A percentile compares a stretch with the other conserved stretches of the same genome.
Evolutionary conservation across 2,888 invertebrate genomes (phyloP).

Genomic region (Mystacides longicornis): DNA sequence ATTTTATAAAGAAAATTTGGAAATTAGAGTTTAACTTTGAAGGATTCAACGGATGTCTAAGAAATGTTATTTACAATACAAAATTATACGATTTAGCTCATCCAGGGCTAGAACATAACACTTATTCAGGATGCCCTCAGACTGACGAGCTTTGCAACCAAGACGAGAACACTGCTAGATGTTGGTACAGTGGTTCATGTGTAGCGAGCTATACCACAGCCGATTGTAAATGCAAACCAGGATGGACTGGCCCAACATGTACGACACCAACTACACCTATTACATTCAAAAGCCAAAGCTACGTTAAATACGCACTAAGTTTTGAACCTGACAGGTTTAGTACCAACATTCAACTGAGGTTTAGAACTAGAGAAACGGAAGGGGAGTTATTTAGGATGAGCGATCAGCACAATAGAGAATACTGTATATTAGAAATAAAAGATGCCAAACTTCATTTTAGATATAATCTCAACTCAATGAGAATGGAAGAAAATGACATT

Average conservation of each 20-base stretch:
- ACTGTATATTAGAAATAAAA: conserved; percentile 86
- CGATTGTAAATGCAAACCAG: conserved; percentile 89
- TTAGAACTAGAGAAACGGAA: conserved; percentile 86
- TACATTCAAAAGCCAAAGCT: conserved; percentile 88
- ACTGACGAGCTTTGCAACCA: conserved; percentile 88
- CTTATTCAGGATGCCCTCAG: conserved; percentile 84
- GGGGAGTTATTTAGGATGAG: conserved; percentile 92
- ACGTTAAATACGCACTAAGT: conserved; percentile 92
- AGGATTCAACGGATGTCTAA: conserved; percentile 92
- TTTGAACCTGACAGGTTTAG: conserved; percentile 89
- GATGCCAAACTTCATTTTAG: conserved; percentile 83
- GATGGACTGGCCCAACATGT: conserved; percentile 89
- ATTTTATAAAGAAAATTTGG: conserved; percentile 83
- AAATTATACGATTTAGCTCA: conserved; percentile 91
- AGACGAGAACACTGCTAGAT: conserved; percentile 76
- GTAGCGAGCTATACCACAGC: conserved; percentile 84
- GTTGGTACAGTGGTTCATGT: conserved; percentile 90
- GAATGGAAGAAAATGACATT: conserved; percentile 84
- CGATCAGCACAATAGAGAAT: conserved; percentile 90
- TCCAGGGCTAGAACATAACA: conserved; percentile 80
- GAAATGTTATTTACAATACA: conserved; percentile 92
- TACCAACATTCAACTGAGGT: conserved; percentile 86
- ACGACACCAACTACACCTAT: conserved; percentile 80
- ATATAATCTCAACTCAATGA: conserved; percentile 84
- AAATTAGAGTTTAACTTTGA: conserved; percentile 82